A percentile compares a stretch with the other conserved stretches of the same genome.
Conservation (phyloP, 2,113 vertebrate species). For the Tamias sibiricus region DNA sequence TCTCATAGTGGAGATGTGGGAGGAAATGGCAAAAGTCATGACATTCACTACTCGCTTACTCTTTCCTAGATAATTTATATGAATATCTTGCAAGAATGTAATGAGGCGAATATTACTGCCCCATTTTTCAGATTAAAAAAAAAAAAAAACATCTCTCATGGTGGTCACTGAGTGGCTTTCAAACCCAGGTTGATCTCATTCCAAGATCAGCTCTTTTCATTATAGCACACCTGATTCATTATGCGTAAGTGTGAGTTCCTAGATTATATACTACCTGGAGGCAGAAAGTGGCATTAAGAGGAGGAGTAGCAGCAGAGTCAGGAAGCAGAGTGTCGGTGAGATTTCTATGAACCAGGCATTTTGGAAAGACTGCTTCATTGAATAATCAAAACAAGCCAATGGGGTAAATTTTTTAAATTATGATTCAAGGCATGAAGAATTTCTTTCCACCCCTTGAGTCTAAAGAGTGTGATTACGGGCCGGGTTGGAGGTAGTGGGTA, state of each 20-base stretch:
- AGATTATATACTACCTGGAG: neutral
- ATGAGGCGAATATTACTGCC: neutral
- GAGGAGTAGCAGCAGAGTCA: neutral
- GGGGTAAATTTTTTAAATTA: neutral
- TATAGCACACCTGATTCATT: neutral
- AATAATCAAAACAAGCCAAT: neutral
- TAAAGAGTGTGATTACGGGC: neutral
- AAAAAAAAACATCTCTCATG: neutral
- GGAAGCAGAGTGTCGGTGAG: neutral
- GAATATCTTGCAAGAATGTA: neutral
- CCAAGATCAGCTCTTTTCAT: neutral
- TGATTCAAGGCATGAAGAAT: neutral
- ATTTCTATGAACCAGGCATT: neutral
- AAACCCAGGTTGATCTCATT: neutral
- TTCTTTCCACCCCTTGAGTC: neutral
- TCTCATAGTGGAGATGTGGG: neutral
- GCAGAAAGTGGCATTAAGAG: too few relatives aligned
- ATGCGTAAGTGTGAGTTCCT: neutral
- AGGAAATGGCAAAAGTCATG: neutral
- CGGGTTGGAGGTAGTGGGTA: too few relatives aligned
- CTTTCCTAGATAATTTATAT: neutral
- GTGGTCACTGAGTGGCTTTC: neutral
- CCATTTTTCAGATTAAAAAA: conserved; percentile 9
- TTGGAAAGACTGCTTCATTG: neutral
- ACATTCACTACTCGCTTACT: neutral